A percentile compares a stretch with the other conserved stretches of the same genome.
Evolutionary conservation across 2,888 invertebrate species (phyloP).

Genomic region (Calliscelio sp.): DNA sequence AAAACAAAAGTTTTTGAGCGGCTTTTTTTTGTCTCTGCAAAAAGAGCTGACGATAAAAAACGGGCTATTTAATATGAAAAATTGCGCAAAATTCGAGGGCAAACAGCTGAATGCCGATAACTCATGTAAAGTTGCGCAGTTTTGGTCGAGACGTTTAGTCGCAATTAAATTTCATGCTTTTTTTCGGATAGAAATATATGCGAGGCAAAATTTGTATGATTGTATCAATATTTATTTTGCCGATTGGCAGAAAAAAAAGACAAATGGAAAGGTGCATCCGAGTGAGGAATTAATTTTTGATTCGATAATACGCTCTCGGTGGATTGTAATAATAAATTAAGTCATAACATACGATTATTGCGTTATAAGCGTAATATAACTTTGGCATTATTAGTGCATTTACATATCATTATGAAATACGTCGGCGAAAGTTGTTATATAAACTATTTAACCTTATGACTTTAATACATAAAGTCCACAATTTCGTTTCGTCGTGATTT

Average conservation of each 20-base stretch:
- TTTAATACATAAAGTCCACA: background rate
- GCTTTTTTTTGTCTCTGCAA: no score
- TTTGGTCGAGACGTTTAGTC: background rate
- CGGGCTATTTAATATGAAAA: no score
- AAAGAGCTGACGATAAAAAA: no score
- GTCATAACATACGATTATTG: constrained; percentile 19
- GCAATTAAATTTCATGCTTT: background rate
- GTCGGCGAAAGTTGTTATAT: background rate
- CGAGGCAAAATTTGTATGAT: no score
- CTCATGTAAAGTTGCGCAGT: background rate
- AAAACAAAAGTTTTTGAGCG: no score
- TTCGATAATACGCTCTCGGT: background rate
- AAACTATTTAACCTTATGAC: constrained; percentile 1
- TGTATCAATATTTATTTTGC: background rate
- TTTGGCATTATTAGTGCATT: constrained; percentile 21
- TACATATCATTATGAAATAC: constrained; percentile 34
- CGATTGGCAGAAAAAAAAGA: background rate
- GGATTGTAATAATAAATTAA: constrained; percentile 27
- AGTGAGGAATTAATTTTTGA: background rate
- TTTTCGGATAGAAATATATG: background rate
- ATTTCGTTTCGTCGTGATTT: background rate
- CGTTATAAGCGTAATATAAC: background rate
- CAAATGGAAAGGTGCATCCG: background rate
- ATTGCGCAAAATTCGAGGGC: no score
- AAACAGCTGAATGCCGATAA: no score